Evolutionary conservation across 2,113 vertebrate genomes (phyloP).

Genomic region (Daphoenositta chrysoptera): DNA sequence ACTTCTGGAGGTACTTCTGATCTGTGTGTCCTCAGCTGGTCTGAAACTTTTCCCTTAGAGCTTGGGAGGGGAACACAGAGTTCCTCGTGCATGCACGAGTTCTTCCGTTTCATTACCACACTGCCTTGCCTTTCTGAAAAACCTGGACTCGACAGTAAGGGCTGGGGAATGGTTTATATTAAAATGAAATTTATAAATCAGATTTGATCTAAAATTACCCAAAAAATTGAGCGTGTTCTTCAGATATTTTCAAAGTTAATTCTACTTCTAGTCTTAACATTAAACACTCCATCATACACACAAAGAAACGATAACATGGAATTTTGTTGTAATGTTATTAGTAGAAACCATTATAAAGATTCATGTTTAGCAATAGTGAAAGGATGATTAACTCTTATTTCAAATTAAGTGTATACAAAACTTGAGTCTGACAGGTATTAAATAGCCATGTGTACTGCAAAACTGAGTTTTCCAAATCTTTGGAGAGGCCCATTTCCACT

Average conservation of each 20-base stretch:
- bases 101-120: background rate
- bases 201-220: background rate
- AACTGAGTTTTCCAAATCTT: background rate
- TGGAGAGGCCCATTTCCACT: background rate
- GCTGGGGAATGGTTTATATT: background rate
- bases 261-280: background rate
- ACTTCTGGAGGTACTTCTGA: slow-evolving; percentile 1
- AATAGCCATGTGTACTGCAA: background rate
- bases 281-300: background rate
- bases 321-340: background rate
- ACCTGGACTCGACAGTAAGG: background rate
- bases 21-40: background rate
- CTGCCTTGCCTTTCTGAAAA: slow-evolving; percentile 19
- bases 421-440: background rate
- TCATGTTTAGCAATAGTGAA: background rate
- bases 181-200: background rate
- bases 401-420: background rate
- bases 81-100: background rate
- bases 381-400: background rate
- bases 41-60: background rate
- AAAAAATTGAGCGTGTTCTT: background rate
- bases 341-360: background rate
- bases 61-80: background rate
- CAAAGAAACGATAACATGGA: background rate
- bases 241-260: background rate